A percentile compares a stretch with the other conserved stretches of the same genome.
phyloP scores from a whole-genome alignment of 2,113 vertebrate species.

The Tychaedon coryphoeus region DNA sequence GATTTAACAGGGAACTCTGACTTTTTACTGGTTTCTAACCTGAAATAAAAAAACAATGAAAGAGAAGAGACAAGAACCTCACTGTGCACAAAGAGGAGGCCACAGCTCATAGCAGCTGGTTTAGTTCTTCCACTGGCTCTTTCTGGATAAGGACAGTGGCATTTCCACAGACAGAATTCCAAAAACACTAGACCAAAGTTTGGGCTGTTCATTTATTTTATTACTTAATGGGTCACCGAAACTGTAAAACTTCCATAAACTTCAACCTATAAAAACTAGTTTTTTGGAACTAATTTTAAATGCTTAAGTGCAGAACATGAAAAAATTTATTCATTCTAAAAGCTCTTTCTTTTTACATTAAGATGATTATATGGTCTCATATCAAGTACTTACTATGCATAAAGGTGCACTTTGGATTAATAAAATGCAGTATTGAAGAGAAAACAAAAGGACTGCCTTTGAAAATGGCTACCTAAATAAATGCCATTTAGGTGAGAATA shows the following conservation, averaged over 20 bases:
- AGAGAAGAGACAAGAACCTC: not conserved
- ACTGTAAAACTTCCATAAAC: not conserved
- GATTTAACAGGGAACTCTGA: conserved; percentile 17
- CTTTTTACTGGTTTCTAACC: not conserved
- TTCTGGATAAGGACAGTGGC: not conserved
- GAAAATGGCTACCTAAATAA: not conserved
- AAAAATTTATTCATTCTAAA: not conserved
- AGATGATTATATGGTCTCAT: not conserved
- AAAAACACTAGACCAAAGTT: not conserved
- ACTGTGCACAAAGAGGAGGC: not conserved
- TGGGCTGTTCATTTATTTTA: not conserved
- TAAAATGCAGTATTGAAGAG: not conserved
- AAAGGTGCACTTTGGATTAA: not conserved
- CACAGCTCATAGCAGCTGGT: not conserved
- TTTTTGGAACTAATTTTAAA: not conserved
- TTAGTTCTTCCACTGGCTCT: not conserved
- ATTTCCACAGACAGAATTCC: not conserved
- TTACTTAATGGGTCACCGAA: not conserved
- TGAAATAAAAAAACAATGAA: not conserved
- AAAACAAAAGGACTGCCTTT: not conserved
- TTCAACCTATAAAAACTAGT: not conserved
- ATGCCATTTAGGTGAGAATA: not conserved
- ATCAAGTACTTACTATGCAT: not conserved
- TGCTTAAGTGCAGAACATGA: not conserved
- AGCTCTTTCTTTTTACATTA: not conserved